These are phyloP conservation scores for Actinernus sp. DNA, from an alignment of 92 coral and sea anemone species.

Conservation along the genomic window DNA sequence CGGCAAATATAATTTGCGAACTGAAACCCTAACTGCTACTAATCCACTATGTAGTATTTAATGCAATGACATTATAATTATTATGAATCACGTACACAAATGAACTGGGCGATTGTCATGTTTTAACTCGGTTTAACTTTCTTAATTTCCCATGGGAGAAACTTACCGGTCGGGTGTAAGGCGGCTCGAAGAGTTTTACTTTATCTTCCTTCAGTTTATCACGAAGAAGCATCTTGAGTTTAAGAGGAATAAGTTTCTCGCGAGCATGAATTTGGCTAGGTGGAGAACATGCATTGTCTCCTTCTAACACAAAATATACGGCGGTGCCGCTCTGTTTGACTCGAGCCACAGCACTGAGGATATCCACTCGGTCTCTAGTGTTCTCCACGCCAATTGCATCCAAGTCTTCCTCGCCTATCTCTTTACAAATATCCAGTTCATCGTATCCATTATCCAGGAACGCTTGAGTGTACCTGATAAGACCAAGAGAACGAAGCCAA, in stretches of 20 bases:
- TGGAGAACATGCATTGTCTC: constrained; percentile 28
- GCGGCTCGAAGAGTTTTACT: constrained; percentile 67
- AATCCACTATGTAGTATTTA: no score
- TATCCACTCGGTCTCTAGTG: constrained; percentile 89
- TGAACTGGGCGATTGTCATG: no score
- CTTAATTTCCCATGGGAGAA: no score
- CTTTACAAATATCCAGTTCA: constrained; percentile 97
- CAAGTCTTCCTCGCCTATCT: constrained; percentile 96
- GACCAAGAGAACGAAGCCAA: constrained; percentile 97
- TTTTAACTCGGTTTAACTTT: no score
- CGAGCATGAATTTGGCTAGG: constrained; percentile 71
- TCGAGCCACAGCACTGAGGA: constrained; percentile 80
- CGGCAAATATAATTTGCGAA: no score
- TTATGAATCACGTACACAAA: no score
- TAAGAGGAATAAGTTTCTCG: constrained; percentile 73
- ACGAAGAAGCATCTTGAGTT: constrained; percentile 72
- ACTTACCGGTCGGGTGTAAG: constrained; percentile 89
- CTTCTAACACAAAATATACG: constrained; percentile 92
- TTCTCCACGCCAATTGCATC: constrained; percentile 98
- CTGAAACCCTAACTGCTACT: no score
- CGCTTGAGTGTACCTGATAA: constrained; percentile 93
- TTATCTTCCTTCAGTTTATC: constrained; percentile 84
- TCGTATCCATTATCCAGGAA: constrained; percentile 99
- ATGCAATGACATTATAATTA: no score
- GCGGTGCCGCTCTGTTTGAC: constrained; percentile 90